Percentiles rank a stretch among this genome's conserved stretches.
phyloP scores from a whole-genome alignment of 2,888 invertebrate species.

The Gibbula magus region DNA sequence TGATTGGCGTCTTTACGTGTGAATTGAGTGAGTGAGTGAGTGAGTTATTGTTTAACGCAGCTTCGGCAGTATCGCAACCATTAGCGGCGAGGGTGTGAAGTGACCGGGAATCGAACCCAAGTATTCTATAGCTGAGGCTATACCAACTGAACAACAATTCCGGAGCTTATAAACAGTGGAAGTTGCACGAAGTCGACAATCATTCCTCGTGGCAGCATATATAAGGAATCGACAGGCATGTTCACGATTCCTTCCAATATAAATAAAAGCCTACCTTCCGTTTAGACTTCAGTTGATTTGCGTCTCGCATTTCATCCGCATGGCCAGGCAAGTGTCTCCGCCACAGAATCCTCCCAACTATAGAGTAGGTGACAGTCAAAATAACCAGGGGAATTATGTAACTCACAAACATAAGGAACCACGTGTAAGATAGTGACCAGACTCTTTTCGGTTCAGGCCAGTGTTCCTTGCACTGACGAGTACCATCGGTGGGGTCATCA shows the following conservation, averaged over 20 bases:
- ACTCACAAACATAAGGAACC: conserved; percentile 64
- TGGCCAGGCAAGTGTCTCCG: conserved; percentile 76
- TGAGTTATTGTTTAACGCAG: too few relatives aligned
- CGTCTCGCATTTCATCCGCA: conserved; percentile 75
- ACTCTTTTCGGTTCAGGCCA: conserved; percentile 62
- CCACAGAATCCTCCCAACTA: conserved; percentile 76
- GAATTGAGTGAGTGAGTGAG: too few relatives aligned
- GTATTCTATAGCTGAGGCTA: too few relatives aligned
- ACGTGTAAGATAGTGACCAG: conserved; percentile 55
- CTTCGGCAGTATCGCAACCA: too few relatives aligned
- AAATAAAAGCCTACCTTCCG: conserved; percentile 70
- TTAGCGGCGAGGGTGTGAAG: too few relatives aligned
- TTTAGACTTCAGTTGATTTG: conserved; percentile 74
- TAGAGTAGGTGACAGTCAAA: conserved; percentile 75
- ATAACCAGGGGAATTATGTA: conserved; percentile 74
- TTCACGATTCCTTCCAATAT: background rate
- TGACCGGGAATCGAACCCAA: too few relatives aligned
- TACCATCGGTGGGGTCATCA: conserved; percentile 29
- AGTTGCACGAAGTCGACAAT: too few relatives aligned
- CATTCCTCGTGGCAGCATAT: too few relatives aligned
- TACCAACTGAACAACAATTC: too few relatives aligned
- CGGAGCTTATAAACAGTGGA: too few relatives aligned
- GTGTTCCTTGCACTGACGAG: conserved; percentile 55
- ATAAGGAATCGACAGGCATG: too few relatives aligned
- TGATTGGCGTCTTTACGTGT: too few relatives aligned